phyloP scores from a whole-genome alignment of 1,140 invertebrate species.

The Hycleus cichorii region DNA sequence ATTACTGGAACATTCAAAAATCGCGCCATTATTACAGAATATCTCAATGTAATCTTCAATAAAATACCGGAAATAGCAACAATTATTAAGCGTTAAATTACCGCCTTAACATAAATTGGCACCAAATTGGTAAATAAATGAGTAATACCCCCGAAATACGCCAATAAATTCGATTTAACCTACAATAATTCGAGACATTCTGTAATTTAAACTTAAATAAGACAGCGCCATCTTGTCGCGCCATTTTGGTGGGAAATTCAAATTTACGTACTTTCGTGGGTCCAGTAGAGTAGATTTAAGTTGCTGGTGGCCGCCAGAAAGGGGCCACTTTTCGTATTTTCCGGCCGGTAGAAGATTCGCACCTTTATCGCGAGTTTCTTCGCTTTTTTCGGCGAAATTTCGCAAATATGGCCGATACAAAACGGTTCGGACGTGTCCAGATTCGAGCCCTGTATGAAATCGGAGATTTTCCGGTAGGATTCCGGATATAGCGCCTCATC shows the following conservation, averaged over 20 bases:
- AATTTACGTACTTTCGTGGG: constrained; percentile 54
- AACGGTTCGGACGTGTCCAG: constrained; percentile 68
- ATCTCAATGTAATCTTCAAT: constrained; percentile 15
- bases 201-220: too few species aligned
- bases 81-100: too few species aligned
- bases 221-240: too few species aligned
- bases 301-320: constrained; percentile 53
- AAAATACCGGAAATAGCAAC: constrained; percentile 13
- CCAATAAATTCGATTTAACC: too few species aligned
- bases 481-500: constrained; percentile 70
- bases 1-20: constrained; percentile 38
- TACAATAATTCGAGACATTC: too few species aligned
- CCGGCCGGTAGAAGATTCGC: constrained; percentile 67
- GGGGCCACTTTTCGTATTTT: constrained; percentile 59
- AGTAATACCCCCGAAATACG: too few species aligned
- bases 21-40: constrained; percentile 22
- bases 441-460: constrained; percentile 62
- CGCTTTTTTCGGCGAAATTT: constrained; percentile 19
- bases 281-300: constrained; percentile 72
- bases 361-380: constrained; percentile 60
- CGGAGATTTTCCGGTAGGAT: constrained; percentile 65
- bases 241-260: too few species aligned
- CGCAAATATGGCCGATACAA: constrained; percentile 42
- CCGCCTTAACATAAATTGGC: too few species aligned
- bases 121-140: not conserved